Conservation (phyloP, 2,797 vertebrate genomes). For the Micrastur ruficollis region DNA sequence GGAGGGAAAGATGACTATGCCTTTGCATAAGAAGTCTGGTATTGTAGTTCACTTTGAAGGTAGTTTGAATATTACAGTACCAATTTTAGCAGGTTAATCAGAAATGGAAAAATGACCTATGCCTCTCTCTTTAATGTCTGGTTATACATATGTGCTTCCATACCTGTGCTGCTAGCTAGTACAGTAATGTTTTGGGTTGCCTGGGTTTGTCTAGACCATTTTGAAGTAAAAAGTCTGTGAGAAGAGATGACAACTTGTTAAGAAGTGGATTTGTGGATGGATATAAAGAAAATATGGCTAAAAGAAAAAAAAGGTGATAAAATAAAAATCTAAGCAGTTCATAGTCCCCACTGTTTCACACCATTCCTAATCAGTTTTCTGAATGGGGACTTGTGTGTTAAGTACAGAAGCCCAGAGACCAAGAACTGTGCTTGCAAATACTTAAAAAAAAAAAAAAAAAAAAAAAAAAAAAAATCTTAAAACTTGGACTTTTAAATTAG, state of each 20-base stretch:
- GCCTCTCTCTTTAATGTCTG: background rate
- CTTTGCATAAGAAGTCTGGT: conserved; percentile 16
- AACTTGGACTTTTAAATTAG: background rate
- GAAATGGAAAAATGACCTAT: background rate
- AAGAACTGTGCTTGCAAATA: background rate
- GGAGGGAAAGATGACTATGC: background rate
- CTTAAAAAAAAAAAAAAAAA: background rate
- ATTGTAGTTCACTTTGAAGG: background rate
- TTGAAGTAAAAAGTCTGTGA: background rate
- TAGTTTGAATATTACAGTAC: background rate
- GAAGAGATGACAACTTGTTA: background rate
- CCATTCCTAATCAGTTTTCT: background rate
- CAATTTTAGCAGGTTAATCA: background rate
- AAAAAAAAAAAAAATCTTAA: no score
- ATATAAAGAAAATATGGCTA: background rate
- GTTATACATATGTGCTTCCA: background rate
- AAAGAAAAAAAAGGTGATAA: background rate
- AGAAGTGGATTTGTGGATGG: background rate
- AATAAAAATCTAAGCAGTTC: background rate
- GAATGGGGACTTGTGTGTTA: background rate
- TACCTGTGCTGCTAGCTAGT: background rate
- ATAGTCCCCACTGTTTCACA: background rate
- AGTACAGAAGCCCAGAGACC: background rate
- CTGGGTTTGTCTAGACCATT: background rate
- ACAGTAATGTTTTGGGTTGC: background rate